Conservation (phyloP, 2,113 vertebrate genomes). For the Nothobranchius furzeri region DNA sequence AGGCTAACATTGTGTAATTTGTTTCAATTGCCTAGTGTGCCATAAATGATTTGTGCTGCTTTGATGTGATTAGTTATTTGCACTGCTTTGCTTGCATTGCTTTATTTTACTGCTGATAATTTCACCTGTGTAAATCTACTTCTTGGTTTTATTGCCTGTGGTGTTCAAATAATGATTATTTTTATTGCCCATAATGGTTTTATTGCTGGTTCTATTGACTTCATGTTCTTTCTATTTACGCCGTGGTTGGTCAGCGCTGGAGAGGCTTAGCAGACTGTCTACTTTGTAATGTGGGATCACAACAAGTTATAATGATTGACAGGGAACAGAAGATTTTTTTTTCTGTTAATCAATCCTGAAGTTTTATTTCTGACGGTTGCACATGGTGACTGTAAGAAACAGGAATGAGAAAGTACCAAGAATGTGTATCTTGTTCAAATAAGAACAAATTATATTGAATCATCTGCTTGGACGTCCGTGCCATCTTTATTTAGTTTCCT, state of each 20-base stretch:
- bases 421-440: background rate
- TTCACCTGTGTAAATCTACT: background rate
- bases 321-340: background rate
- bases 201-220: constrained; percentile 4
- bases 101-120: background rate
- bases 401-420: background rate
- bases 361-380: background rate
- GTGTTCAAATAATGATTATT: background rate
- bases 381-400: background rate
- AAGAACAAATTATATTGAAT: background rate
- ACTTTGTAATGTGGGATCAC: background rate
- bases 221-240: background rate
- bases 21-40: background rate
- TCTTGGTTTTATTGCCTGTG: background rate
- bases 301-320: constrained; percentile 22
- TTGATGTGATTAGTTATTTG: background rate
- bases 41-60: background rate
- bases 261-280: background rate
- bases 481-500: constrained; percentile 6
- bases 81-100: background rate
- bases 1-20: too few relatives aligned
- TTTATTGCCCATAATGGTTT: background rate
- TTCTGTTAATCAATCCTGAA: background rate
- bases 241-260: background rate
- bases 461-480: background rate